Conservation (phyloP, 2,797 vertebrate genomes). For the Sparus aurata region DNA sequence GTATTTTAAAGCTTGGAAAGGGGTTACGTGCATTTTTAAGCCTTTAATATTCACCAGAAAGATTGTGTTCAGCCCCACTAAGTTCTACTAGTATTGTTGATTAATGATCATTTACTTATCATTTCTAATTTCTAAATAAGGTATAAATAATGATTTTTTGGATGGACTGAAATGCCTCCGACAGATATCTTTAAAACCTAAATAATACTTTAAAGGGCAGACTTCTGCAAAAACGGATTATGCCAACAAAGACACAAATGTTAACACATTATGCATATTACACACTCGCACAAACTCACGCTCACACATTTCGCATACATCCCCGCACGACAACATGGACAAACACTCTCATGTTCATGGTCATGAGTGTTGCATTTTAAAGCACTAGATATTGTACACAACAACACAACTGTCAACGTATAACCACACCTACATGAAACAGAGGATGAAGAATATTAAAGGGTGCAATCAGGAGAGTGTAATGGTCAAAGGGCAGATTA, state of each 20-base stretch:
- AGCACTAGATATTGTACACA: constrained; percentile 34
- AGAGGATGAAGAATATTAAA: constrained; percentile 80
- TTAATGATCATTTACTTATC: not conserved
- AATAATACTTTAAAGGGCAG: constrained; percentile 41
- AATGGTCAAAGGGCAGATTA: constrained; percentile 18
- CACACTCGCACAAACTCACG: constrained; percentile 18
- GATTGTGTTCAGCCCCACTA: not conserved
- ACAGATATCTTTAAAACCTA: constrained; percentile 18
- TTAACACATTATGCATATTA: constrained; percentile 32
- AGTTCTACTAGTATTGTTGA: not conserved
- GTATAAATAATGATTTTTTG: not conserved
- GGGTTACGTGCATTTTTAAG: not conserved
- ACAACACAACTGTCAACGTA: constrained; percentile 49
- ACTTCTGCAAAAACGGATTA: constrained; percentile 38
- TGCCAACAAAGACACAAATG: constrained; percentile 31
- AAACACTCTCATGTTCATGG: constrained; percentile 32
- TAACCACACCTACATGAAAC: constrained; percentile 60
- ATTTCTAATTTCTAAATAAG: not conserved
- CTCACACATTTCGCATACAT: not conserved
- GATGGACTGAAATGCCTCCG: constrained; percentile 6
- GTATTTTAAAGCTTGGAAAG: not conserved
- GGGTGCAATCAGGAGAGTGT: constrained; percentile 77
- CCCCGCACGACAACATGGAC: constrained; percentile 44
- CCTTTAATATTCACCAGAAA: not conserved
- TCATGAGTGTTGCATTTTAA: constrained; percentile 30